Conservation (phyloP, 2,888 invertebrate species). For the Hecatera dysodea region DNA sequence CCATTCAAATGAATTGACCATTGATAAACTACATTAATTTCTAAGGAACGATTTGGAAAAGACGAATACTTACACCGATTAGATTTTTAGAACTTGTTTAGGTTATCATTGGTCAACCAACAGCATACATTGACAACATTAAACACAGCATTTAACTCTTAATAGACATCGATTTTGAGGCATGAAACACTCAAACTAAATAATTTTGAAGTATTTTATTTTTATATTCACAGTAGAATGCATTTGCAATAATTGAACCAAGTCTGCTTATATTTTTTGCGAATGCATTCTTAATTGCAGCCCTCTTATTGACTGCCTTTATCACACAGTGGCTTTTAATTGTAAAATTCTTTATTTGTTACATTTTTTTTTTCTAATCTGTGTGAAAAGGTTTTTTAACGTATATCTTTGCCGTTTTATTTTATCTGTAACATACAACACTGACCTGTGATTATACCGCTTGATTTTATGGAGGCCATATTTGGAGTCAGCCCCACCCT, state of each 20-base stretch:
- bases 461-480: constrained; percentile 99
- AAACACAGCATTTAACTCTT: constrained; percentile 53
- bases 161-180: constrained; percentile 32
- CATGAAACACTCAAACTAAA: constrained; percentile 27
- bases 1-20: constrained; percentile 62
- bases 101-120: constrained; percentile 48
- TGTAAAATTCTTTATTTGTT: background rate
- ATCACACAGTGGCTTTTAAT: constrained; percentile 16
- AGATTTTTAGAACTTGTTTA: background rate
- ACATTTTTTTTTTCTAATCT: background rate
- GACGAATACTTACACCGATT: no score
- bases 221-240: constrained; percentile 29
- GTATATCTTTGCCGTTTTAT: no score
- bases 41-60: background rate
- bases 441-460: constrained; percentile 99
- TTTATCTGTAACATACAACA: constrained; percentile 46
- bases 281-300: constrained; percentile 25
- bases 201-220: constrained; percentile 34
- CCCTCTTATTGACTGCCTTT: constrained; percentile 1
- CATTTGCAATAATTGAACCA: constrained; percentile 28
- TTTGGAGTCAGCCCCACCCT: constrained; percentile 99
- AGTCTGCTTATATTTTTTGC: constrained; percentile 1
- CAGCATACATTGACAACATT: constrained; percentile 69
- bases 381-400: constrained; percentile 38
- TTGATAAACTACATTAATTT: constrained; percentile 14